These are phyloP conservation scores for Pseudomyrmex concolor DNA, from an alignment of 1,140 invertebrate genomes.

Conservation along the genomic window DNA sequence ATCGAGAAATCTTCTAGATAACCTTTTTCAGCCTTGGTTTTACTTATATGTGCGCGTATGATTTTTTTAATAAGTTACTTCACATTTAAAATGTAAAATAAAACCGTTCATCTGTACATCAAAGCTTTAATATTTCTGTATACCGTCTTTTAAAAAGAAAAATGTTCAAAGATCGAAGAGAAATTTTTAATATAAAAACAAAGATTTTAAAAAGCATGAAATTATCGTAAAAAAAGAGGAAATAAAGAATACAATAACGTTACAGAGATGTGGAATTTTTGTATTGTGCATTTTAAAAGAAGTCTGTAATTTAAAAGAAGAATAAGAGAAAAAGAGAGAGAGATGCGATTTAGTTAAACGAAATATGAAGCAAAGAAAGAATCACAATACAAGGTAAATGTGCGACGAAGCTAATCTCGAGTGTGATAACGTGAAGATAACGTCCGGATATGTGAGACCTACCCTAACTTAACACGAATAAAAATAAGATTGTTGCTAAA, in stretches of 20 bases:
- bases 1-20: conserved; percentile 68
- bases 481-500: conserved; percentile 61
- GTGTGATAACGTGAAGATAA: conserved; percentile 79
- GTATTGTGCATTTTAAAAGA: not conserved
- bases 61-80: conserved; percentile 28
- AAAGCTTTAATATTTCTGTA: no score
- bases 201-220: not conserved
- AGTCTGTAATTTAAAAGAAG: conserved; percentile 19
- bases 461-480: conserved; percentile 18
- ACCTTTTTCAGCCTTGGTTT: conserved; percentile 58
- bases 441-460: conserved; percentile 45
- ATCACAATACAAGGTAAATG: conserved; percentile 67
- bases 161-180: not conserved
- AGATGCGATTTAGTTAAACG: conserved; percentile 54
- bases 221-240: not conserved
- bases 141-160: no score
- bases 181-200: not conserved
- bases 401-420: conserved; percentile 76
- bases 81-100: conserved; percentile 9
- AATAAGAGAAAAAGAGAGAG: not conserved
- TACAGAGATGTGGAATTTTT: not conserved
- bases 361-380: conserved; percentile 61
- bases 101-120: no score
- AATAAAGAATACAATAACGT: not conserved
- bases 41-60: not conserved